Evolutionary conservation across 2,113 vertebrate species (phyloP), one percentile per base, ranked within the genome.

Genomic region (Lynx canadensis): DNA sequence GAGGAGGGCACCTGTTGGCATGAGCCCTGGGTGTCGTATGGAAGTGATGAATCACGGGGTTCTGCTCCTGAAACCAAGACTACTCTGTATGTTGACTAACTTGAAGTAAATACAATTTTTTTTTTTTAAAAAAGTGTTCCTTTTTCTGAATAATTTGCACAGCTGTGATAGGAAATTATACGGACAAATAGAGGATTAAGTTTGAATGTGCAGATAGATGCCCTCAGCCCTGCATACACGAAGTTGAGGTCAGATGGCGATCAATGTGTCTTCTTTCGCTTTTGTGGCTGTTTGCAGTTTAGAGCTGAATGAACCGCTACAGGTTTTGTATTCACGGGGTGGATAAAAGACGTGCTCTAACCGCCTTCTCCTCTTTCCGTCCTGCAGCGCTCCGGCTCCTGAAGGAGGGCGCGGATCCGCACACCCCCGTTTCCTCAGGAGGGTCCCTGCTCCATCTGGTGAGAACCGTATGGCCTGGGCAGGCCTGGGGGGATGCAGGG

Each of bases 381-480:
- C 57, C 99, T 99, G 38, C 99, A 99, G 99, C 99, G 81, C 97
- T 99, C 82, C 98, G 98, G 79, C 99, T 99, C 33, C 97, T 99
- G 98, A 99, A 99, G 98, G 99, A 99, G 91, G 99, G 99, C 94
- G 99, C 98, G 0, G 99, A 99, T 94, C 99, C 98, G 89, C 99
- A 99, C 74, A 98, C 97, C 1, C 87, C 97, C 3, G 96, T 98
- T 93, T 99, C 99, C 69, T 99, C 99, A 12, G 99, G 99, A 98
- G 99, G 99, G 74, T 99, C 99, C 60, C 98, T 99, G 98, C 99
- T 99, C 55, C 99, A 99, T 97, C 98, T 99, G 99, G 99, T 99
- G 99, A 99, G 99, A 98, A 31, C 65, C 3, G 31, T n/a, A 50
- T 57, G 29, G 92, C 90, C 38, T 13, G 6, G 19, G 57, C 79